Evolutionary conservation across 2,797 vertebrate species (phyloP).

Genomic region (Halcyon chelicuti): DNA sequence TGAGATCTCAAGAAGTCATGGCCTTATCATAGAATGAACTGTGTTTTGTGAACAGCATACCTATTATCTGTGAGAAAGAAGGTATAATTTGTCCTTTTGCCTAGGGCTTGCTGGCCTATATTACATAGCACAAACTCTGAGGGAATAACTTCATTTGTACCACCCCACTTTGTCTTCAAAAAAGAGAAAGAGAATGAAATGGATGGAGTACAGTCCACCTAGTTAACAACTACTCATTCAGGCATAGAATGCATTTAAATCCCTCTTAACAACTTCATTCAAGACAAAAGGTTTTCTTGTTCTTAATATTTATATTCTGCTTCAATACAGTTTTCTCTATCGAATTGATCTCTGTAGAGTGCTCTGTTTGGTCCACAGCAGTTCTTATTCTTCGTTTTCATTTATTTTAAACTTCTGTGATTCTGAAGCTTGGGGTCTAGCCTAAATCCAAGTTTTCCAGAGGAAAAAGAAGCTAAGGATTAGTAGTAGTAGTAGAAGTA

Average conservation of each 20-base stretch:
- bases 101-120: neutral
- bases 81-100: neutral
- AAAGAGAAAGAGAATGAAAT: neutral
- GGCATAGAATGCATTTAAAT: neutral
- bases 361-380: neutral
- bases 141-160: neutral
- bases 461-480: neutral
- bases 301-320: neutral
- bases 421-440: neutral
- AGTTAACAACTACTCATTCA: neutral
- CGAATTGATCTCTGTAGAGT: neutral
- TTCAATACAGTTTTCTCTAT: neutral
- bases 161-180: neutral
- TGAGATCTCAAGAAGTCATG: neutral
- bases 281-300: neutral
- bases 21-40: neutral
- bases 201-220: neutral
- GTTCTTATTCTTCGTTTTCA: neutral
- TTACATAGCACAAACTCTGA: neutral
- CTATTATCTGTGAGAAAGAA: neutral
- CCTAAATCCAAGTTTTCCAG: neutral
- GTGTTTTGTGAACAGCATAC: neutral
- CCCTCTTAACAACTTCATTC: neutral
- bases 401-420: neutral
- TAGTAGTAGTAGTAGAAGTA: too few relatives aligned